phyloP scores from a whole-genome alignment of 2,888 invertebrate genomes.

The Parochlus steinenii region DNA sequence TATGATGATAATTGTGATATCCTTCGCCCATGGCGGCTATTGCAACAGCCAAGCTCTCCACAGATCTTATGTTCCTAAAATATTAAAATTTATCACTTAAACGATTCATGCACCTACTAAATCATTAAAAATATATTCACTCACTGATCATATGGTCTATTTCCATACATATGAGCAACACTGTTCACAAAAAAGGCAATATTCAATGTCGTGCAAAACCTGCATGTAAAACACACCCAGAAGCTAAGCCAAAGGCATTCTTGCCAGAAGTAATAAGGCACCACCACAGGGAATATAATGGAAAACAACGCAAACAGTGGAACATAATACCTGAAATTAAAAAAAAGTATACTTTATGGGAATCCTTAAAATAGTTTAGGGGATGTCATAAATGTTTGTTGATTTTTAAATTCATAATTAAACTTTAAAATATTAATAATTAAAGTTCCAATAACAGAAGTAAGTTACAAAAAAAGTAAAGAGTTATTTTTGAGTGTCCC shows the following conservation, averaged over 20 bases:
- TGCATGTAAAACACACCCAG: conserved; percentile 64
- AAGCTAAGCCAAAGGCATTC: conserved; percentile 65
- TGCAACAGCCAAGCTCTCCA: conserved; percentile 56
- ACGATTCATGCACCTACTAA: neutral
- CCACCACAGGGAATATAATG: conserved; percentile 48
- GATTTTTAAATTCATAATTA: too few species aligned
- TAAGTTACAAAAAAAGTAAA: too few species aligned
- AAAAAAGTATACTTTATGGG: neutral
- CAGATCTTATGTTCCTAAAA: conserved; percentile 50
- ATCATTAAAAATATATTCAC: conserved; percentile 19
- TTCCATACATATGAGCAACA: conserved; percentile 87
- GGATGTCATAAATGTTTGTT: neutral
- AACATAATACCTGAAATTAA: conserved; percentile 46
- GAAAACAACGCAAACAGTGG: conserved; percentile 53
- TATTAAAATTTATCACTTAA: conserved; percentile 13
- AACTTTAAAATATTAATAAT: neutral
- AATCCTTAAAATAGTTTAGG: neutral
- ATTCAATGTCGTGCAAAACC: conserved; percentile 74
- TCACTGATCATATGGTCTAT: conserved; percentile 76
- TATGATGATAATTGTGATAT: conserved; percentile 74
- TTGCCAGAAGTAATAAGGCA: conserved; percentile 72
- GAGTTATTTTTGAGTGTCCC: too few species aligned
- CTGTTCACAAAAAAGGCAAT: conserved; percentile 92
- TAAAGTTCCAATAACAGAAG: too few species aligned
- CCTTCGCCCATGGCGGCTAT: conserved; percentile 63